Evolutionary conservation across 1,140 invertebrate species (phyloP).

Genomic region (Ruditapes philippinarum): DNA sequence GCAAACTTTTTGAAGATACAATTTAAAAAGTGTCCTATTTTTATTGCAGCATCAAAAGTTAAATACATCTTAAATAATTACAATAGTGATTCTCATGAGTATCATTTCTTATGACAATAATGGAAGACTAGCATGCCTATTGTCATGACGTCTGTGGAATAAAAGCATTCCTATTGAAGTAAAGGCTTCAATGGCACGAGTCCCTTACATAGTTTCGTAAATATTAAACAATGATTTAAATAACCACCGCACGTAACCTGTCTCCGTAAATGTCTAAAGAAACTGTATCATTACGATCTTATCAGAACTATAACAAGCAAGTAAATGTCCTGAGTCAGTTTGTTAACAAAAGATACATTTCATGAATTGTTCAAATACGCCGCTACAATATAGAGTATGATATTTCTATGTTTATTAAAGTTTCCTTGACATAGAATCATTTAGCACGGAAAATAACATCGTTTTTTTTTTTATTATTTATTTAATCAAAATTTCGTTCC

Average conservation of each 20-base stretch:
- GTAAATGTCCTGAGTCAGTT: not conserved
- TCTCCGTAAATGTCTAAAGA: not conserved
- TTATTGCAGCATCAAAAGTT: too few species aligned
- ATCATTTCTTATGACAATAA: not conserved
- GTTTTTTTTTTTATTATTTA: too few species aligned
- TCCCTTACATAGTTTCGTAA: not conserved
- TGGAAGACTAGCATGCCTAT: not conserved
- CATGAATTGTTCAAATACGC: not conserved
- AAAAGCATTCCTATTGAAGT: not conserved
- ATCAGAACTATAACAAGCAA: not conserved
- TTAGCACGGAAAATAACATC: too few species aligned
- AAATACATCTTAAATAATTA: not conserved
- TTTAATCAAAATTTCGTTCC: too few species aligned
- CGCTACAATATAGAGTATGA: not conserved
- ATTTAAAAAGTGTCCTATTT: too few species aligned
- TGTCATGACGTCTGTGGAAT: not conserved
- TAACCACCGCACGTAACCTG: not conserved
- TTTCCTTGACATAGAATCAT: too few species aligned
- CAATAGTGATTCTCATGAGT: slow-evolving; percentile 2
- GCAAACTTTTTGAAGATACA: too few species aligned
- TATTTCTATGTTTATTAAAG: too few species aligned
- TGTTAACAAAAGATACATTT: not conserved
- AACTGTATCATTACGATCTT: not conserved
- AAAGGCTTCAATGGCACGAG: slow-evolving; percentile 1
- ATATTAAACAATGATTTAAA: slow-evolving; percentile 13